Evolutionary conservation across 2,113 vertebrate genomes (phyloP), one percentile per base, ranked within the genome.

Genomic region (Spea bombifrons): DNA sequence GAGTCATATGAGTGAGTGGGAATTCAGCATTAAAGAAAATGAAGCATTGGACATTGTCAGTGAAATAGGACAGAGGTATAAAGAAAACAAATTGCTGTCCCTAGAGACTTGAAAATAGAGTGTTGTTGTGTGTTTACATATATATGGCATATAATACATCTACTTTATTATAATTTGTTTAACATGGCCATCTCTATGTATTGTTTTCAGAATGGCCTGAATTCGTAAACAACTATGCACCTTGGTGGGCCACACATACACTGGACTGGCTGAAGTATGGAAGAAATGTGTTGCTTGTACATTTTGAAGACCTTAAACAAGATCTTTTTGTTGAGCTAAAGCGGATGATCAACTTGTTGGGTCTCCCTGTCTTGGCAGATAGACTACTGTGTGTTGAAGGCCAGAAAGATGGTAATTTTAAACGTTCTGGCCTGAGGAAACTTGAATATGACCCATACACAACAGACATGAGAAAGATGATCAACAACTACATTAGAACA

Each of bases 401-500:
- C 0, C 97, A 99, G 85, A 98, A 98, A 84, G 97, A 99, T 0
- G 97, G 97, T 16, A 99, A 97, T 89, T 99, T 99, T 81, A 99
- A 99, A 82, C 92, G 97, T 0, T 98, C 97, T 0, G 97, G 96
- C 13, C 88, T 98, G 7, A 85, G 96, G 3, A 99, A 99, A 44
- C 86, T 99, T 5, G 96, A 98, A 82, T 98, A 94, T 0, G 92
- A 99, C 86, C 97, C 97, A 0, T 99, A 97, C 84, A 97, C 96
- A 0, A 82, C 89, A 0, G 94, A 97, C 83, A 98, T 99, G 97
- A 88, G 90, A 77, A 86, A 87, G 13, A 67, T 55, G 66, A 99
- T 99, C 78, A 84, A 91, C 0, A 81, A 90, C 77, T 95, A 96
- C 85, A 96, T 99, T 90, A 92, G 83, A 76, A 95, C 89, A 16